Base-by-base conservation (phyloP, 2,797 vertebrate species). In the Aldrovandia affinis region DNA sequence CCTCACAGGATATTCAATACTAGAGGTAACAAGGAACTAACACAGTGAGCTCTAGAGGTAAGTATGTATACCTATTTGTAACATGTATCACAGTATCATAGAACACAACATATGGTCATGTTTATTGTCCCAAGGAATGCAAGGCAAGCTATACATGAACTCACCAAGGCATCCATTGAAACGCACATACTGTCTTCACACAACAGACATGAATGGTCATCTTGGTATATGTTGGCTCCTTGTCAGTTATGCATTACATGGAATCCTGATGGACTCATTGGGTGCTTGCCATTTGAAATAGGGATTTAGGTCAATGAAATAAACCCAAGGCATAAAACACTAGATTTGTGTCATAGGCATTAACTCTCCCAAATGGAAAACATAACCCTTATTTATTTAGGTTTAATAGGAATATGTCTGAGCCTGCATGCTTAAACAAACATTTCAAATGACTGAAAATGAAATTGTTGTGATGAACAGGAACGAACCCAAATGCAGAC, bases 301-400 rank as follows among this genome's bases (percentile, higher is more conserved):
- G 54, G 22, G 25, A 81, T 57, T 36, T 22, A 20, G 54, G 55
- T 59, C 79, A 81, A 61, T 81, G 22, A 22, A 81, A 57, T 81
- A 25, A 57, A 15, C 79, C 55, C 18, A 81, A 25, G 55, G 54
- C 79, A 57, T 57, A 15, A 39, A 25, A 61, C 30, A 6, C 22
- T 80, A 54, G 28, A 33, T 52, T 54, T 54, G 50, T 18, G 50
- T 54, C 47, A 80, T 50, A 50, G 28, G n/a, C n/a, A 12, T 54
- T 54, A 36, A 30, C 28, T 22, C 15, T 77, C 73, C 73, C 39
- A 44, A 47, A 77, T 47, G 42, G 73, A 77, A 42, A 77, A 77
- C 39, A 77, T n/a, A 20, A 47, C 39, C 22, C 42, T 47, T 44
- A n/a, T 77, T 73, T 73, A 73, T 73, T 42, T 30, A 39, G 36